Evolutionary conservation across 2,888 invertebrate species (phyloP).

Genomic region (Metellina segmentata): DNA sequence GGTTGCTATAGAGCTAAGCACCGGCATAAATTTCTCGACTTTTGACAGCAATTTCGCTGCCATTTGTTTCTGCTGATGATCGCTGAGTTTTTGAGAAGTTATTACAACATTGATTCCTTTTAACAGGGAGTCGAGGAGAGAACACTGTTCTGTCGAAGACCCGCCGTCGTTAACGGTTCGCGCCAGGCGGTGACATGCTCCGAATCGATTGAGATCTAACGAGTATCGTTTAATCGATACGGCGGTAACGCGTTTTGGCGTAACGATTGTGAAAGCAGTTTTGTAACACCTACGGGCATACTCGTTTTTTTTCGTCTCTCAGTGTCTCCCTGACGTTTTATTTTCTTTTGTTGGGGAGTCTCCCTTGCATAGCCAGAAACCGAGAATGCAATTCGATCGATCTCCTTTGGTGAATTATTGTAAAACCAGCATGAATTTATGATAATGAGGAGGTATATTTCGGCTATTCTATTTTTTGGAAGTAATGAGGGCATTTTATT

Average conservation of each 20-base stretch:
- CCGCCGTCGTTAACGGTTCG: conserved; percentile 56
- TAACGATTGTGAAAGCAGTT: conserved; percentile 69
- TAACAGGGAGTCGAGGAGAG: not conserved
- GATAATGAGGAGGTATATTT: conserved; percentile 55
- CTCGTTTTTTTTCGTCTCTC: conserved; percentile 22
- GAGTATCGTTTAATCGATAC: conserved; percentile 73
- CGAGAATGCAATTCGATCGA: conserved; percentile 8
- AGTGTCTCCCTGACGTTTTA: conserved; percentile 11
- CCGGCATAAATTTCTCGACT: conserved; percentile 56
- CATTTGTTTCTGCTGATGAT: conserved; percentile 69
- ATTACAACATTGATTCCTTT: conserved; percentile 65
- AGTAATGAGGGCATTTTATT: conserved; percentile 47
- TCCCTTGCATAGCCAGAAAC: not conserved
- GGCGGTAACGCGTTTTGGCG: conserved; percentile 58
- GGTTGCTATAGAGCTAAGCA: conserved; percentile 59
- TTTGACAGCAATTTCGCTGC: conserved; percentile 68
- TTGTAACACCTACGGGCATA: conserved; percentile 64
- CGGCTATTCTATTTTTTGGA: conserved; percentile 40
- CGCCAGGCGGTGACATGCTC: conserved; percentile 69
- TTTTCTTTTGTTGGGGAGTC: conserved; percentile 17
- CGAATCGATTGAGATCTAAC: conserved; percentile 71
- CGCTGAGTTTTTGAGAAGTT: conserved; percentile 66
- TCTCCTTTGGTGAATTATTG: conserved; percentile 38
- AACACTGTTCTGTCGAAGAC: not conserved
- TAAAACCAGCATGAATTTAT: conserved; percentile 59